Evolutionary conservation across 2,113 vertebrate species (phyloP), one percentile per base, ranked within the genome.

Genomic region (Ictalurus punctatus): DNA sequence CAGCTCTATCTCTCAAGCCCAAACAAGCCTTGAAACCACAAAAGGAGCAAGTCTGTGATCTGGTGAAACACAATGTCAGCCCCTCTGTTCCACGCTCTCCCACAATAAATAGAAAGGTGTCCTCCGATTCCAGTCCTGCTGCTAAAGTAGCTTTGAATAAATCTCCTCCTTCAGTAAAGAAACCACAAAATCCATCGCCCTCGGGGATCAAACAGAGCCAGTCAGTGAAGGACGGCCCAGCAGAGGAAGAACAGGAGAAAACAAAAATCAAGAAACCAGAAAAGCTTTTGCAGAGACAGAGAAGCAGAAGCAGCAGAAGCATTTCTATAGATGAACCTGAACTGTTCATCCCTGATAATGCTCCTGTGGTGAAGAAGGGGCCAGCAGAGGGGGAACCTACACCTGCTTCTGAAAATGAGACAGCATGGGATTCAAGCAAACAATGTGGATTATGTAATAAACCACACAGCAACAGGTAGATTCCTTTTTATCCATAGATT

Each of bases 311-410:
- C 81, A 94, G 95, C 83, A 96, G 94, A 92, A 98, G 97, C 90
- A 94, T 98, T 90, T 99, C 98, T 21, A 88, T 99, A 92, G 98
- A 99, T n/a, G 98, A 99, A 90, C 98, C 98, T 3, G 97, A 97
- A 0, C 94, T 99, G 86, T 99, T 99, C 90, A 97, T 99, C 93
- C 98, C 98, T 83, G 98, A 99, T 93, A 99, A 99, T n/a, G 98
- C 99, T 90, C 97, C 98, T 48, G 94, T 96, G 90, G 90, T 96
- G 76, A 99, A 97, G 94, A 97, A 96, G 91, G 98, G 98, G 89
- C 92, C 95, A 58, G 92, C 93, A 37, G 98, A 99, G n/a, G 96
- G 97, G 19, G 95, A 96, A 56, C 78, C 94, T 78, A 78, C 94
- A 69, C 92, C 90, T 80, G 96, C 94, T 73, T 91, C 91, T 78